Base-by-base conservation (phyloP, 2,797 vertebrate genomes). In the Scolopax bukidnonensis region DNA sequence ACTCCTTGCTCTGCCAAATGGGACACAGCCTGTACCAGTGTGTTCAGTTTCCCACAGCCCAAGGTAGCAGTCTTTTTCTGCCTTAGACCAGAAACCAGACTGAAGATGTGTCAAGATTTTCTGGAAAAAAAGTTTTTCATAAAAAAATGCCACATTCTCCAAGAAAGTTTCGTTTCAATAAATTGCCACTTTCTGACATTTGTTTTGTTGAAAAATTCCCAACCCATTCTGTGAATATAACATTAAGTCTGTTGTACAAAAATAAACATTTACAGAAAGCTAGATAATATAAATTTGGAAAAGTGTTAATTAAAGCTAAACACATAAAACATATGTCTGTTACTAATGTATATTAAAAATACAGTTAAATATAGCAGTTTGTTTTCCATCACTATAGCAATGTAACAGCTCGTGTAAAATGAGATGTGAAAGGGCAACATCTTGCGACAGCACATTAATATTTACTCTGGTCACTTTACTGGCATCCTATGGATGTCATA, bases 291-390 rank as follows among this genome's bases (percentile, higher is more conserved):
- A 84, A 53, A 73, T 81, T 70, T 70, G 19, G 75, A 89, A 77
- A 77, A 51, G n/a, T 33, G 47, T 53, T 90, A 92, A 86, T 93
- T 95, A 84, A 75, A 89, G 53, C 76, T 83, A 91, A 95, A 68
- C 59, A 85, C 78, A 82, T 32, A 67, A 89, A 93, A 74, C 68
- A 83, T 74, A 92, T 59, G 75, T 68, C 89, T 87, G 75, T 77
- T 92, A 53, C 48, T 85, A 80, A 83, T 27, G 21, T 83, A 81
- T 80, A 80, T 75, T 77, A 83, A 89, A 96, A 91, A 61, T 30
- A 70, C 3, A n/a, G 65, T 85, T 89, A 92, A 93, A 96, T 80
- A 68, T n/a, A 95, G 81, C 61, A 77, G 30, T n/a, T 74, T 87
- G 59, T 81, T 93, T 92, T 82, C 54, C 28, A 65, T 56, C 59